phyloP scores from a whole-genome alignment of 1,140 invertebrate genomes.

The Drosophila erecta region DNA sequence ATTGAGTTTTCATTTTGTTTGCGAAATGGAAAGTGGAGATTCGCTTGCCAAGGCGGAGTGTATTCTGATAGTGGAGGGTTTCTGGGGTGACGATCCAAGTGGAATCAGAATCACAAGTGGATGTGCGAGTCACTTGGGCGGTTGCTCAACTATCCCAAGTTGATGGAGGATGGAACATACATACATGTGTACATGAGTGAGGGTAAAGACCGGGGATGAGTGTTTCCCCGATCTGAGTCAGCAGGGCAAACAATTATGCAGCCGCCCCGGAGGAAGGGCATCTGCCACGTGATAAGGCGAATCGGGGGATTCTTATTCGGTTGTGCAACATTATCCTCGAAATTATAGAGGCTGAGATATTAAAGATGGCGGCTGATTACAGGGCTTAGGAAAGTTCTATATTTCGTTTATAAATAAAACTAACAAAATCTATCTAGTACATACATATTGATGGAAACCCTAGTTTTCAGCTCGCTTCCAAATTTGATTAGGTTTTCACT shows the following conservation, averaged over 20 bases:
- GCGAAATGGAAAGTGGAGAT: constrained; percentile 75
- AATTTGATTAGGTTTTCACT: constrained; percentile 42
- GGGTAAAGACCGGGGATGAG: constrained; percentile 33
- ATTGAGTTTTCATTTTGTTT: constrained; percentile 72
- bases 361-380: background rate
- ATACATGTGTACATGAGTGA: background rate
- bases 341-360: constrained; percentile 7
- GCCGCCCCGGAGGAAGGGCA: constrained; percentile 21
- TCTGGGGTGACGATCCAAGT: constrained; percentile 2
- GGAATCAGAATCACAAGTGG: constrained; percentile 33
- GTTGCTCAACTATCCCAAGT: constrained; percentile 43
- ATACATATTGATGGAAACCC: background rate
- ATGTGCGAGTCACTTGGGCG: constrained; percentile 28
- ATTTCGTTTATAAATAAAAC: background rate
- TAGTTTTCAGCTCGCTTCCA: constrained; percentile 4
- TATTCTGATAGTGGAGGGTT: constrained; percentile 12
- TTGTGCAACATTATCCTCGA: constrained; percentile 14
- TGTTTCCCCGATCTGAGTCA: constrained; percentile 43
- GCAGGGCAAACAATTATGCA: constrained; percentile 47
- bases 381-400: background rate
- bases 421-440: background rate
- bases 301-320: background rate
- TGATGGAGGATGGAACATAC: background rate
- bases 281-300: constrained; percentile 33
- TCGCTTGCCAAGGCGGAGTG: constrained; percentile 15